Percentiles rank a stretch among this genome's conserved stretches.
phyloP scores from a whole-genome alignment of 2,888 invertebrate species.

The Microctonus brassicae region DNA sequence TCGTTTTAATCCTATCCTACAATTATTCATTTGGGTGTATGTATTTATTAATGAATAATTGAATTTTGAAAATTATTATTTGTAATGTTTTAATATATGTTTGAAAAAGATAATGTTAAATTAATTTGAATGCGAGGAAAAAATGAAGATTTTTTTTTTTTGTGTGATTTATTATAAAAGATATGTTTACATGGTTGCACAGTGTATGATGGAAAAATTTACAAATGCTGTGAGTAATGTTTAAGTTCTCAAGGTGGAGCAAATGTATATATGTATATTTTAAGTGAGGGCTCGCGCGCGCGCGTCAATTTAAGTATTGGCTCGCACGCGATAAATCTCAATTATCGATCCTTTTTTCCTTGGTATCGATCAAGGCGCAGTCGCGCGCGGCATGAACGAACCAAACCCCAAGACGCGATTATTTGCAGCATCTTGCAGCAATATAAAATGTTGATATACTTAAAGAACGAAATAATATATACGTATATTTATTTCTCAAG shows the following conservation, averaged over 20 bases:
- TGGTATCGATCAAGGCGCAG: slow-evolving; percentile 24
- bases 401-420: slow-evolving; percentile 12
- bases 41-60: background rate
- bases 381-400: slow-evolving; percentile 6
- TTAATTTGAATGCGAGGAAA: no score
- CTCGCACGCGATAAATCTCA: slow-evolving; percentile 55
- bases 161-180: no score
- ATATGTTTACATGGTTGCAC: background rate
- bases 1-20: slow-evolving; percentile 1
- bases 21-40: background rate
- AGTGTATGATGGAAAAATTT: slow-evolving; percentile 13
- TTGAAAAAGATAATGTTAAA: no score
- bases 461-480: no score
- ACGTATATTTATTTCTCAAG: background rate
- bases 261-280: background rate
- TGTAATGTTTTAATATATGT: no score
- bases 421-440: slow-evolving; percentile 27
- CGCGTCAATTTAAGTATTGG: slow-evolving; percentile 40
- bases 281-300: slow-evolving; percentile 11
- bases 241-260: slow-evolving; percentile 22
- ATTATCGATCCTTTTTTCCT: slow-evolving; percentile 53
- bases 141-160: no score
- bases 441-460: slow-evolving; percentile 25
- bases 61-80: slow-evolving; percentile 6
- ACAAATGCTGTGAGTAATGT: slow-evolving; percentile 31